Percentiles rank a stretch among this genome's conserved stretches.
These are phyloP conservation scores for Oryzias dopingdopingensis DNA, from an alignment of 2,797 vertebrate species.

Conservation along the genomic window DNA sequence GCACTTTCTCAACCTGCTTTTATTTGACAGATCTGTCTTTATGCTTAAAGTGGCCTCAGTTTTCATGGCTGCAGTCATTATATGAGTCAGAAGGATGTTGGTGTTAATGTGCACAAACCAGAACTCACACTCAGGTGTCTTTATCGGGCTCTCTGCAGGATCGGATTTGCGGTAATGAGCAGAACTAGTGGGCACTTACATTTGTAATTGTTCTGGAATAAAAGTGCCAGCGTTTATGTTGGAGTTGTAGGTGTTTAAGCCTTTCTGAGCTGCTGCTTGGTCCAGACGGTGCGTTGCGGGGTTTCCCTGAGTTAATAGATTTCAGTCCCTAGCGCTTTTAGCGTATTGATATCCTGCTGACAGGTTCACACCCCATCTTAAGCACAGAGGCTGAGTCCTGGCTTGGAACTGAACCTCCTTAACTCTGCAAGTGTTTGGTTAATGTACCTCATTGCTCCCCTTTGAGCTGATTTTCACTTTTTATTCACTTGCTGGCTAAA, in stretches of 20 bases:
- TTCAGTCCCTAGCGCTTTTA: slow-evolving; percentile 62
- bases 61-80: no score
- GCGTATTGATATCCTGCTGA: slow-evolving; percentile 67
- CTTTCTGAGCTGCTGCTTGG: slow-evolving; percentile 31
- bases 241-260: slow-evolving; percentile 41
- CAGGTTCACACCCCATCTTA: slow-evolving; percentile 54
- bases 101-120: background rate
- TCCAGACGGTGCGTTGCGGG: slow-evolving; percentile 12
- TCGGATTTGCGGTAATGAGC: slow-evolving; percentile 4
- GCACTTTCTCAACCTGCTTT: no score
- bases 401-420: slow-evolving; percentile 60
- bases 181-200: slow-evolving; percentile 4
- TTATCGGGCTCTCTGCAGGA: slow-evolving; percentile 6
- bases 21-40: no score
- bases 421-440: slow-evolving; percentile 63
- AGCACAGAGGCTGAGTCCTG: slow-evolving; percentile 31
- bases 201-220: slow-evolving; percentile 46
- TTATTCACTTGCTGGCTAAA: slow-evolving; percentile 45
- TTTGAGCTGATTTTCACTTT: slow-evolving; percentile 67
- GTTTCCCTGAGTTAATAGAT: slow-evolving; percentile 63
- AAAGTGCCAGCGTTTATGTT: slow-evolving; percentile 40
- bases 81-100: no score
- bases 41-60: no score
- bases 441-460: slow-evolving; percentile 66
- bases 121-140: background rate